These are phyloP conservation scores for Pseudomugil gertrudae DNA, from an alignment of 2,797 vertebrate species.

Conservation along the genomic window DNA sequence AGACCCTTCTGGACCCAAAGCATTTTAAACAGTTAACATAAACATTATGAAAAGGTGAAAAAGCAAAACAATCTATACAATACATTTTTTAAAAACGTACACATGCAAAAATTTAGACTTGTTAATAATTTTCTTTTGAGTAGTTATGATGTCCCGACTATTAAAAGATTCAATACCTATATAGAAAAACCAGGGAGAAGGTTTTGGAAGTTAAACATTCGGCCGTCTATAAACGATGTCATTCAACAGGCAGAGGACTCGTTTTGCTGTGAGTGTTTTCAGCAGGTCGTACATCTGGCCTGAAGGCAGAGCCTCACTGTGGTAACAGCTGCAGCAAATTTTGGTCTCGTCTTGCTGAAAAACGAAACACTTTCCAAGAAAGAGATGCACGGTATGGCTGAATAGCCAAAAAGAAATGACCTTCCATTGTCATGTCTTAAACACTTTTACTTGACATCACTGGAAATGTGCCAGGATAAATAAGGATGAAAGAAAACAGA, in stretches of 20 bases:
- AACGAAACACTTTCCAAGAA: background rate
- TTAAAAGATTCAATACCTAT: background rate
- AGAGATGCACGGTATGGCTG: background rate
- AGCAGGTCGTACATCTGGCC: background rate
- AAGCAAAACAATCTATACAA: background rate
- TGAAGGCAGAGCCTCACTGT: background rate
- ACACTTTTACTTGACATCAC: background rate
- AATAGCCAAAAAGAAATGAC: background rate
- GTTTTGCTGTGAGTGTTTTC: background rate
- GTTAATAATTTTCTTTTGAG: no score
- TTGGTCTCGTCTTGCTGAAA: background rate
- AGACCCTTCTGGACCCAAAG: constrained; percentile 44
- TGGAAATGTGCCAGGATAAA: background rate
- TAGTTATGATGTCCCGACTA: no score
- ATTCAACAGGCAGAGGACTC: background rate
- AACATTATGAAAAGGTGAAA: background rate
- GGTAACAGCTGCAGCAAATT: background rate
- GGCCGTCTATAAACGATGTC: no score
- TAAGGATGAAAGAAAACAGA: background rate
- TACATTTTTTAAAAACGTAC: no score
- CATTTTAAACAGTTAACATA: constrained; percentile 45
- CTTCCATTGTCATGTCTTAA: background rate
- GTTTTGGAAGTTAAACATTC: background rate
- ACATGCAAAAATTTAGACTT: no score
- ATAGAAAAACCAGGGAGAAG: background rate